phyloP scores from a whole-genome alignment of 2,888 invertebrate species.

The Dryomyza anilis region DNA sequence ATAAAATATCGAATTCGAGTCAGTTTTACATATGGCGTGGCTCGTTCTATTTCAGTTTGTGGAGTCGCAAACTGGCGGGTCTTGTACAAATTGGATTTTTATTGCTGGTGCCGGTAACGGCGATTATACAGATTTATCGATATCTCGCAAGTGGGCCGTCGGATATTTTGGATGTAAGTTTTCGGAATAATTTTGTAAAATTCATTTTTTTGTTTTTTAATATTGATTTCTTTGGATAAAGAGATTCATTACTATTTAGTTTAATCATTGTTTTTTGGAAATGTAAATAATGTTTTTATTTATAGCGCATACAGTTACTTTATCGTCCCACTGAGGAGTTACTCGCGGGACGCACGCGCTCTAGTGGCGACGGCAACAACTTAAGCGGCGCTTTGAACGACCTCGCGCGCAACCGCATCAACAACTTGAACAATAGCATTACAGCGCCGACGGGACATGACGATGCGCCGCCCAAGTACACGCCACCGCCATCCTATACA shows the following conservation, averaged over 20 bases:
- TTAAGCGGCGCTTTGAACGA: neutral
- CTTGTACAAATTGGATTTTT: constrained; percentile 77
- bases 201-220: neutral
- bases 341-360: constrained; percentile 1
- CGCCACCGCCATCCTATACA: constrained; percentile 90
- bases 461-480: constrained; percentile 91
- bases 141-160: constrained; percentile 84
- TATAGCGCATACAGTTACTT: constrained; percentile 80
- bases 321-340: constrained; percentile 73
- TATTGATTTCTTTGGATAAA: neutral
- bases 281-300: too few species aligned
- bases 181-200: neutral
- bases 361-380: neutral
- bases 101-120: constrained; percentile 68
- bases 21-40: constrained; percentile 73
- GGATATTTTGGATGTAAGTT: constrained; percentile 83
- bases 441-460: constrained; percentile 50
- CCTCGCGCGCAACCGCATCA: constrained; percentile 34
- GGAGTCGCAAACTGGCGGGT: constrained; percentile 80
- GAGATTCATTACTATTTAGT: neutral
- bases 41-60: constrained; percentile 78
- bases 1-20: constrained; percentile 71
- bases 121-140: constrained; percentile 69
- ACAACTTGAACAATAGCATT: constrained; percentile 27
- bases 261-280: too few species aligned